Conservation (phyloP, 1,140 invertebrate species). For the Heliconius hewitsoni region DNA sequence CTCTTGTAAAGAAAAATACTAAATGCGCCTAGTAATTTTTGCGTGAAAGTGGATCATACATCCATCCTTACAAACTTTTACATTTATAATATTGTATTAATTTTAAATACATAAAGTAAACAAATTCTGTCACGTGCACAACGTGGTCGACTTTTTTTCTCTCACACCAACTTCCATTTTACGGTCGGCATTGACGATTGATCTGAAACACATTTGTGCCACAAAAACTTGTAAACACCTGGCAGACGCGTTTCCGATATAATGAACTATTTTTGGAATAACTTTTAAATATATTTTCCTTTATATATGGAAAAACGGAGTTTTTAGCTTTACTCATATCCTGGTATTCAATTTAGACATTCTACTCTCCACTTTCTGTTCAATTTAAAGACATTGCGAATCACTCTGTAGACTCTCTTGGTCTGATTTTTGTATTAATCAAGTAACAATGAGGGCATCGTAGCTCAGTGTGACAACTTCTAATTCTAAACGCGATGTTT, state of each 20-base stretch:
- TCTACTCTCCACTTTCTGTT: too few species aligned
- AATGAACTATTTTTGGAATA: slow-evolving; percentile 31
- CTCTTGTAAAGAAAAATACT: too few species aligned
- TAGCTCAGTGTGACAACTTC: too few species aligned
- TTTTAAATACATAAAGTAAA: slow-evolving; percentile 1
- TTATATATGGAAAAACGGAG: background rate
- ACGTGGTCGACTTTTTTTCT: slow-evolving; percentile 30
- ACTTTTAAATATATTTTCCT: background rate
- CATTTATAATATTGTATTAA: background rate
- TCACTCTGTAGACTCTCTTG: too few species aligned
- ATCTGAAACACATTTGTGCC: slow-evolving; percentile 52
- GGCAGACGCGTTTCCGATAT: slow-evolving; percentile 49
- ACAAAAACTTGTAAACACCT: slow-evolving; percentile 55
- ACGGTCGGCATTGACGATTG: slow-evolving; percentile 44
- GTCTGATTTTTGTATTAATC: too few species aligned
- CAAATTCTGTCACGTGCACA: slow-evolving; percentile 8
- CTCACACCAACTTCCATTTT: slow-evolving; percentile 22
- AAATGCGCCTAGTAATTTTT: too few species aligned
- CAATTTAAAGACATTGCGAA: too few species aligned
- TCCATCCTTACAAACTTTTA: too few species aligned
- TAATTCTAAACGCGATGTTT: too few species aligned
- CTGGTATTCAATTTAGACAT: too few species aligned
- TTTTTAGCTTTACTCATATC: background rate
- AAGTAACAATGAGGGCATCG: too few species aligned
- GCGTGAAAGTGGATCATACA: too few species aligned